Evolutionary conservation across 2,888 invertebrate species (phyloP), one percentile per base, ranked within the genome.

Genomic region (Chymomyza fuscimana): DNA sequence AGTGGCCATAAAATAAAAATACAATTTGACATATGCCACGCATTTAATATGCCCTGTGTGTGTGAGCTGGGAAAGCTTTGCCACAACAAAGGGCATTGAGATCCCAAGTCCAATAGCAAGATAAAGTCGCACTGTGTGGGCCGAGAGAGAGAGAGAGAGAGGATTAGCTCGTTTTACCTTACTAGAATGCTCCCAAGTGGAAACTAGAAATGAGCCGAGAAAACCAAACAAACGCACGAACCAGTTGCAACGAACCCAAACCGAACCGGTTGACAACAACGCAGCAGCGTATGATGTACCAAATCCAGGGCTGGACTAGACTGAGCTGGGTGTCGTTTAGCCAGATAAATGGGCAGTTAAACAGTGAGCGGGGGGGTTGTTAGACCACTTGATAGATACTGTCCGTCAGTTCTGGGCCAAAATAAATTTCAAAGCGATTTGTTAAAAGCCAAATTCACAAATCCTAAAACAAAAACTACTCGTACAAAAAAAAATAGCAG

Each of bases 391-490:
- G 72, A 65, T 68, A 59, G 62, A 65, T 78, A 66, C 63, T 22
- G 72, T 46, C 64, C 62, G n/a, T 15, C 65, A 50, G 54, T 36
- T 16, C 7, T 54, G 15, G 58, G 32, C 22, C 6, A 60, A 36
- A 81, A 81, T 78, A 83, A 81, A 81, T 81, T 81, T 80, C 82
- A 79, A 81, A 70, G 84, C 82, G 72, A 82, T 82, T 82, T 86
- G 85, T 82, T 83, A 82, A 82, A 80, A 64, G 63, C 64, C 15
- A 19, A 58, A 46, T 58, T 29, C 63, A 36, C 40, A 29, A 65
- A 65, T 70, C 62, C 69, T 67, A 16, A 54, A 36, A 22, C 52
- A 46, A 46, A 54, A 65, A 58, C 52, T 63, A 22, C 22, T 22
- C 22, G 22, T 22, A 46, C 63, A 46, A 5, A 65, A 68, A 72